Evolutionary conservation across 2,797 vertebrate species (phyloP), one percentile per base, ranked within the genome.

Genomic region (Leuciscus waleckii): DNA sequence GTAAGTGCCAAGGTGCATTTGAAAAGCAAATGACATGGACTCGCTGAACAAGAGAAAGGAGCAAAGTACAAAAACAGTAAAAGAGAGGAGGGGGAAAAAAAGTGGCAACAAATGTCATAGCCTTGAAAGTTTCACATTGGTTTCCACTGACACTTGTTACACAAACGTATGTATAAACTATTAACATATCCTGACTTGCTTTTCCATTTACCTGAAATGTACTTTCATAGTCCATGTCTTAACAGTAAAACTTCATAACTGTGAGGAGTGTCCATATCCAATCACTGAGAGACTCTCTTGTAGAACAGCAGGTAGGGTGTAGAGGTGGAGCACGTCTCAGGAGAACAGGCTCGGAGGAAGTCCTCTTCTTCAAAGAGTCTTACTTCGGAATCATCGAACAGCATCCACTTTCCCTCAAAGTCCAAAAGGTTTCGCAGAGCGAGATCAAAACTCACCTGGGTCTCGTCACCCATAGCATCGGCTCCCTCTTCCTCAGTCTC

Each of bases 251-350:
- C 21, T 43, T 46, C 2, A 1, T 16, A 63, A 74, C 69, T 10
- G 37, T 10, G 26, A 49, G 9, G 29, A 76, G 1, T 75, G 63
- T 43, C 19, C 23, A 5, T 16, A 17, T 37, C 11, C 4, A 26
- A 68, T 63, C 46, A 43, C 61, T 82, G 85, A 1, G 93, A 89
- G 91, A 95, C 95, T 91, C 95, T 96, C 89, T 96, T 97, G 95
- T 99, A 99, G 94, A 99, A 99, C 76, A 99, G 95, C 88, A 99
- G 95, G 91, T 99, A 99, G 4, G 98, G 98, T 32, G 98, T 99
- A 5, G 98, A 99, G 0, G 97, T 97, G 26, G 97, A 97, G 21
- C 95, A 95, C 0, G 96, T 97, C 7, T 96, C 94, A 0, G 98
- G 97, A 73, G 97, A 98, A 85, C 99, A 98, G 41, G 97, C 95